Conservation (phyloP, 2,888 invertebrate species). For the Calameuta pallipes region DNA sequence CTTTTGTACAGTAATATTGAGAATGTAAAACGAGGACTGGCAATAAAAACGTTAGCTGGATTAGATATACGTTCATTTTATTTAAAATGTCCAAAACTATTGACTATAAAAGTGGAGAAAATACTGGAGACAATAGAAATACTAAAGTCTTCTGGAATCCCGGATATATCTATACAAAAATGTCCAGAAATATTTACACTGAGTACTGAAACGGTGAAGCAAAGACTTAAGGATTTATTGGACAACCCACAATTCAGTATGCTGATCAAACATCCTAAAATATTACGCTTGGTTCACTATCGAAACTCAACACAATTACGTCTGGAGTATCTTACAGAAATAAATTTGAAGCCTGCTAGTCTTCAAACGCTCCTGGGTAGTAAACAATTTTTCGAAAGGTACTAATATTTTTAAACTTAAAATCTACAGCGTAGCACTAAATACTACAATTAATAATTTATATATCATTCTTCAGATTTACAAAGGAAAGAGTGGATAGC, state of each 20-base stretch:
- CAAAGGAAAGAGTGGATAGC: conserved; percentile 69
- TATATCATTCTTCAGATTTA: conserved; percentile 62
- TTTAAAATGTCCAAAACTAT: conserved; percentile 73
- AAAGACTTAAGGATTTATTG: conserved; percentile 71
- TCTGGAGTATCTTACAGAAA: conserved; percentile 67
- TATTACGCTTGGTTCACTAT: conserved; percentile 68
- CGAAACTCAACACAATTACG: conserved; percentile 68
- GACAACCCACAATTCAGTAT: conserved; percentile 73
- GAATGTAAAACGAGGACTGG: conserved; percentile 70
- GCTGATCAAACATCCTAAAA: conserved; percentile 72
- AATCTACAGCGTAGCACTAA: background rate
- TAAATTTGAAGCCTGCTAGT: conserved; percentile 68
- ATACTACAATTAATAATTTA: background rate
- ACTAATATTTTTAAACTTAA: conserved; percentile 18
- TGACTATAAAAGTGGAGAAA: conserved; percentile 62
- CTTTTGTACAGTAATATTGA: conserved; percentile 72
- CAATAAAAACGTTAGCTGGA: conserved; percentile 65
- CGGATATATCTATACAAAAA: conserved; percentile 68
- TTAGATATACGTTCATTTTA: conserved; percentile 69
- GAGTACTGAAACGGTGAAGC: conserved; percentile 70
- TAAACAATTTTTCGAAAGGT: conserved; percentile 62
- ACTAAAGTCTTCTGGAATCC: conserved; percentile 55
- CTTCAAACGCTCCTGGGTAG: conserved; percentile 61
- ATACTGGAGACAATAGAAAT: background rate
- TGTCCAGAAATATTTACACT: conserved; percentile 73